A percentile compares a stretch with the other conserved stretches of the same genome.
These are phyloP conservation scores for Venustaconcha ellipsiformis DNA, from an alignment of 1,140 invertebrate species.

Conservation along the genomic window DNA sequence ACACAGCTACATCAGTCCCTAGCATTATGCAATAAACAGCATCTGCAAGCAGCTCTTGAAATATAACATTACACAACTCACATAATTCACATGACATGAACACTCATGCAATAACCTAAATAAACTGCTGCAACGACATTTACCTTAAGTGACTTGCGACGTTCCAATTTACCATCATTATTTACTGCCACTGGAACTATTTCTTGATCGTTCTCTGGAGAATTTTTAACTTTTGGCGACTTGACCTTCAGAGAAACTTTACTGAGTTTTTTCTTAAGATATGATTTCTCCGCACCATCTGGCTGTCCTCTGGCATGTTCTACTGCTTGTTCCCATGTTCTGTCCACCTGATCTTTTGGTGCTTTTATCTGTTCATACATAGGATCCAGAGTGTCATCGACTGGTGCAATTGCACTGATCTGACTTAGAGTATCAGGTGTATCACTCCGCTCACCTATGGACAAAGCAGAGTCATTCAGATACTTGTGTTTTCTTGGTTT, in stretches of 20 bases:
- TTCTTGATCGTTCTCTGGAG: too few relatives aligned
- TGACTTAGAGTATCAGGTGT: slow-evolving; percentile 58
- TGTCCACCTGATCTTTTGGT: slow-evolving; percentile 38
- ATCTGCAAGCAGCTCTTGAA: too few relatives aligned
- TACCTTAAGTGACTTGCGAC: too few relatives aligned
- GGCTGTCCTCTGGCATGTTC: slow-evolving; percentile 60
- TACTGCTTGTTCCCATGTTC: slow-evolving; percentile 62
- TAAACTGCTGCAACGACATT: too few relatives aligned
- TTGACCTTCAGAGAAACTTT: slow-evolving; percentile 24
- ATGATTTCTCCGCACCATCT: slow-evolving; percentile 62
- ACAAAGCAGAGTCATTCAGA: slow-evolving; percentile 32
- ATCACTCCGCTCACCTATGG: slow-evolving; percentile 38
- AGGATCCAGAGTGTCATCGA: slow-evolving; percentile 46
- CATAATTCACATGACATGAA: too few relatives aligned
- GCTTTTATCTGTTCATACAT: slow-evolving; percentile 37
- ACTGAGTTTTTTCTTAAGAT: slow-evolving; percentile 41
- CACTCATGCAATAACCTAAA: too few relatives aligned
- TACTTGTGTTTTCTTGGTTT: slow-evolving; percentile 9
- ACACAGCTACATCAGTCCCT: too few relatives aligned
- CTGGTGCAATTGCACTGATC: slow-evolving; percentile 59
- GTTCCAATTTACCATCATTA: too few relatives aligned
- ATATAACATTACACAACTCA: too few relatives aligned
- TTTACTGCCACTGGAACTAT: too few relatives aligned
- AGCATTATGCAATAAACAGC: too few relatives aligned
- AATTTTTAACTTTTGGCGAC: too few relatives aligned